Evolutionary conservation across 2,888 invertebrate species (phyloP).

Genomic region (Nomada fabriciana): DNA sequence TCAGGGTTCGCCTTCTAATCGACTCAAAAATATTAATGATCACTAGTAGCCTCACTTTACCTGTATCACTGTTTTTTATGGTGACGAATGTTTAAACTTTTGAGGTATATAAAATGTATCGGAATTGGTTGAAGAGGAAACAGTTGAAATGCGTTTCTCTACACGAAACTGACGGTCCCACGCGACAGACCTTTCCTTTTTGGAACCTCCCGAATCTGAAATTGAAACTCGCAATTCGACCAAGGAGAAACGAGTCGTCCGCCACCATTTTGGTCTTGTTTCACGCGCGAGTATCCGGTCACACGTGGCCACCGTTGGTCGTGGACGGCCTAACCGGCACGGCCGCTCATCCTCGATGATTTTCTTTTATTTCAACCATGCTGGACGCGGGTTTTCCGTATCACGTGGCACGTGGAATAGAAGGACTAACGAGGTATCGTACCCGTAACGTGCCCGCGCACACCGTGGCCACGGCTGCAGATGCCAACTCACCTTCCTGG

Average conservation of each 20-base stretch:
- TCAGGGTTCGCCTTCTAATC: too few relatives aligned
- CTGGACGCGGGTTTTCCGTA: slow-evolving; percentile 52
- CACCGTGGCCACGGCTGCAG: slow-evolving; percentile 32
- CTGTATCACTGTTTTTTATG: too few relatives aligned
- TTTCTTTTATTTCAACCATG: slow-evolving; percentile 49
- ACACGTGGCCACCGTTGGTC: slow-evolving; percentile 4
- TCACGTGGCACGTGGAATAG: slow-evolving; percentile 56
- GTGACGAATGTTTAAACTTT: too few relatives aligned
- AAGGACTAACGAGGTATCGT: slow-evolving; percentile 63
- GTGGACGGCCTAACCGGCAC: neutral
- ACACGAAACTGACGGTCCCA: neutral
- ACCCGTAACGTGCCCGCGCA: slow-evolving; percentile 37
- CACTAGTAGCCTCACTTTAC: too few relatives aligned
- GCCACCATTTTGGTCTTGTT: slow-evolving; percentile 19
- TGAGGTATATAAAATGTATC: too few relatives aligned
- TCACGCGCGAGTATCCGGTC: slow-evolving; percentile 3
- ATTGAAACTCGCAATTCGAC: slow-evolving; percentile 2
- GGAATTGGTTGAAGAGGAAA: too few relatives aligned
- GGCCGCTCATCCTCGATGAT: slow-evolving; percentile 17
- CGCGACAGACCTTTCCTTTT: slow-evolving; percentile 8
- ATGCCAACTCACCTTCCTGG: slow-evolving; percentile 49
- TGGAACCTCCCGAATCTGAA: slow-evolving; percentile 1
- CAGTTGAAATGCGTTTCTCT: neutral
- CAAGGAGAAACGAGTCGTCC: neutral
- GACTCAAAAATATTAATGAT: too few relatives aligned